These are phyloP conservation scores for Drosophila littoralis DNA, from an alignment of 1,140 invertebrate genomes.

Conservation along the genomic window DNA sequence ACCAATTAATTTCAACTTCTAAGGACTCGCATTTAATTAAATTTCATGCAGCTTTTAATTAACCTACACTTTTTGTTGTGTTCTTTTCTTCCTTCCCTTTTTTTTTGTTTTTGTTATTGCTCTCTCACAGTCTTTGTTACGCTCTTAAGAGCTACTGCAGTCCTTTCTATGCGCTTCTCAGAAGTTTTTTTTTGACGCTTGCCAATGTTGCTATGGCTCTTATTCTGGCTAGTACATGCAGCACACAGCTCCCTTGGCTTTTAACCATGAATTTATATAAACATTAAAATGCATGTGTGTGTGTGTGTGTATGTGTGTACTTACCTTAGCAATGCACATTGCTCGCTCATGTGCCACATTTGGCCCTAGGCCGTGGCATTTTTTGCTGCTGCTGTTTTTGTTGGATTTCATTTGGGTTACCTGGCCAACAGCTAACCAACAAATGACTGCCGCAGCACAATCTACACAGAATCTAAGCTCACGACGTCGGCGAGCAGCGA, in stretches of 20 bases:
- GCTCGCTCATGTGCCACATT: conserved; percentile 45
- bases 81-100: background rate
- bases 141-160: background rate
- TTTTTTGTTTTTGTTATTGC: background rate
- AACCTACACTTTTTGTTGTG: background rate
- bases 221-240: conserved; percentile 1
- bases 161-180: conserved; percentile 29
- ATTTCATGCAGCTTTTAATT: conserved; percentile 3
- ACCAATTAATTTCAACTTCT: background rate
- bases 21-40: background rate
- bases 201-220: background rate
- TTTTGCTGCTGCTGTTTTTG: conserved; percentile 30
- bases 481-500: conserved; percentile 52
- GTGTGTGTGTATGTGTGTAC: conserved; percentile 10
- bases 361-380: conserved; percentile 46
- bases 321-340: conserved; percentile 27
- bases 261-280: background rate
- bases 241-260: conserved; percentile 5
- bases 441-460: conserved; percentile 52
- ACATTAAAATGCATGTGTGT: background rate
- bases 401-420: conserved; percentile 61
- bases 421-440: conserved; percentile 48
- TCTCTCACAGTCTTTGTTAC: background rate
- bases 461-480: conserved; percentile 69
- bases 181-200: background rate